phyloP scores from a whole-genome alignment of 2,888 invertebrate species.

The Diogma glabrata region DNA sequence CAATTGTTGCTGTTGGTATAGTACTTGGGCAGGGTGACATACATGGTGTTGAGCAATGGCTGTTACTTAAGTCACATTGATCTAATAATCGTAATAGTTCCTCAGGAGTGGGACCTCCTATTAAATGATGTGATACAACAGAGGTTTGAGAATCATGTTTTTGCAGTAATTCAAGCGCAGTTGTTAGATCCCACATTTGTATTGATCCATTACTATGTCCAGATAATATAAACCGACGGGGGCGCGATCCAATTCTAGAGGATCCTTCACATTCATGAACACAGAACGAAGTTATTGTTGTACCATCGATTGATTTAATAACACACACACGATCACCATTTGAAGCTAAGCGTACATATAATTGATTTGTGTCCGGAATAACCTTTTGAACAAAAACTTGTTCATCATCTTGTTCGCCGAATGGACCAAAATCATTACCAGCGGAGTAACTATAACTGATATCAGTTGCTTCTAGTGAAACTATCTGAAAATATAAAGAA shows the following conservation, averaged over 20 bases:
- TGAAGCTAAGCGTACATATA: constrained; percentile 89
- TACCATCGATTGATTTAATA: constrained; percentile 87
- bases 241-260: constrained; percentile 79
- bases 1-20: constrained; percentile 39
- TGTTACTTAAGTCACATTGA: constrained; percentile 84
- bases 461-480: constrained; percentile 47
- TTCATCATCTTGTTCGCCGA: constrained; percentile 95
- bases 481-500: constrained; percentile 22
- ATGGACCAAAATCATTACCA: constrained; percentile 73
- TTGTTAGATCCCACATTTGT: constrained; percentile 98
- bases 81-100: constrained; percentile 85
- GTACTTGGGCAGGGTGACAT: constrained; percentile 54
- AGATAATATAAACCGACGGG: constrained; percentile 78
- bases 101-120: constrained; percentile 85
- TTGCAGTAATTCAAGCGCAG: constrained; percentile 70
- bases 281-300: constrained; percentile 88
- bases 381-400: constrained; percentile 98
- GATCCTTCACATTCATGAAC: constrained; percentile 98
- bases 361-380: constrained; percentile 89
- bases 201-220: constrained; percentile 88
- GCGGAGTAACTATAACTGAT: constrained; percentile 49
- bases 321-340: constrained; percentile 93
- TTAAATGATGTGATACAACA: constrained; percentile 42
- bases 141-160: constrained; percentile 73
- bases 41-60: constrained; percentile 60